A percentile compares a stretch with the other conserved stretches of the same genome.
Conservation (phyloP, 2,888 invertebrate genomes). For the Trichogramma dendrolimi region DNA sequence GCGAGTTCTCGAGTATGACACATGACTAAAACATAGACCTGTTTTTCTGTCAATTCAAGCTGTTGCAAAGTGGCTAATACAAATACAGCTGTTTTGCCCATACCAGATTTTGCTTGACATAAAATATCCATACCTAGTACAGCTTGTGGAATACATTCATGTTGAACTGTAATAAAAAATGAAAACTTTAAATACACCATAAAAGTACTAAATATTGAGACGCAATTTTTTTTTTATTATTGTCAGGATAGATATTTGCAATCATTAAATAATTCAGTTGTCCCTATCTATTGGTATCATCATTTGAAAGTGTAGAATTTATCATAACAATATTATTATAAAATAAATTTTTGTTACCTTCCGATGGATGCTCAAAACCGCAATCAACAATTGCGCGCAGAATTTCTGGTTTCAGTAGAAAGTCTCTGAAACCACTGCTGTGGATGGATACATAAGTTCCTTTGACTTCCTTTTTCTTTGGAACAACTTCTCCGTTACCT, state of each 20-base stretch:
- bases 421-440: conserved; percentile 98
- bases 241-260: conserved; percentile 41
- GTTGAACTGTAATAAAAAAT: conserved; percentile 74
- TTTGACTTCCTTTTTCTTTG: conserved; percentile 87
- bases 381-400: conserved; percentile 96
- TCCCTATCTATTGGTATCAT: conserved; percentile 46
- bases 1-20: conserved; percentile 99
- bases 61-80: conserved; percentile 98
- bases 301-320: conserved; percentile 9
- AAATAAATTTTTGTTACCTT: conserved; percentile 63
- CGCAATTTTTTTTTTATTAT: conserved; percentile 17
- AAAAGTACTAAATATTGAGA: conserved; percentile 7
- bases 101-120: conserved; percentile 99
- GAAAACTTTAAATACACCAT: not conserved
- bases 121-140: conserved; percentile 99
- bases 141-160: conserved; percentile 99
- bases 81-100: conserved; percentile 99
- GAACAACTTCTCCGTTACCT: conserved; percentile 59
- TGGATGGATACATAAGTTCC: conserved; percentile 98
- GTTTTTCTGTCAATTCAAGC: conserved; percentile 91
- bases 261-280: conserved; percentile 44
- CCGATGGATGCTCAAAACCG: conserved; percentile 99
- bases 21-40: conserved; percentile 96
- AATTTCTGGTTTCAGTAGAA: conserved; percentile 94
- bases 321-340: not conserved